Evolutionary conservation across 1,140 invertebrate genomes (phyloP), one percentile per base, ranked within the genome.

Genomic region (Odontomachus brunneus): DNA sequence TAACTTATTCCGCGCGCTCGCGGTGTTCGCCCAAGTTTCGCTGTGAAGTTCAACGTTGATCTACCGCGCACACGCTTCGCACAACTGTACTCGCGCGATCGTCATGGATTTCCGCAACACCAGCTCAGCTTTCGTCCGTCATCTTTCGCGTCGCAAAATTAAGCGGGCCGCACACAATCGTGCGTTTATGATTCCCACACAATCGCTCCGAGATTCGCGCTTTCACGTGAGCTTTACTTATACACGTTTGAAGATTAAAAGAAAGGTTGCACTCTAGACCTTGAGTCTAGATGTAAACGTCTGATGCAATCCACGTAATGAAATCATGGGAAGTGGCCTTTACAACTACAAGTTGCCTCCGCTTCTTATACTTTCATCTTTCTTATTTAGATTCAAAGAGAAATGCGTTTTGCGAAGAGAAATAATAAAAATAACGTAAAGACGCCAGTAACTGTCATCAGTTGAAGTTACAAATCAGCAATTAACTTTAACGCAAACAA

Each of bases 1-100:
- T 84, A 88, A 88, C 85, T 88, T 76, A 75, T 84, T 82, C 82
- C 72, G 73, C 44, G 33, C 33, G 72, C 67, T 71, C 55, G 72
- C 72, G 55, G 63, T 55, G 63, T 78, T 78, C 48, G 29, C 74
- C 63, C 44, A 69, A 78, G 63, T 78, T 78, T 78, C 63, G 55
- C 15, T 9, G 55, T 55, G 2, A 60, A 73, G 24, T 71, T 81
- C 55, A 73, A 59, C 55, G 51, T 80, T 80, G 51, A 72, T 80
- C 22, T 57, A 72, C 22, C 65, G 74, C 53, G n/a, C 38, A 81
- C 19, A 69, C 53, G 24, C 65, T 22, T 11, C 26, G 12, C 24
- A 15, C 9, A 24, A 26, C 49, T 51, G 33, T 69, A 78, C 26
- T 44, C 17, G 19, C 4, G 15, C 11, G 38, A 44, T 44, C 33